These are phyloP conservation scores for Tachystola acroxantha DNA, from an alignment of 2,888 invertebrate species.

Conservation along the genomic window DNA sequence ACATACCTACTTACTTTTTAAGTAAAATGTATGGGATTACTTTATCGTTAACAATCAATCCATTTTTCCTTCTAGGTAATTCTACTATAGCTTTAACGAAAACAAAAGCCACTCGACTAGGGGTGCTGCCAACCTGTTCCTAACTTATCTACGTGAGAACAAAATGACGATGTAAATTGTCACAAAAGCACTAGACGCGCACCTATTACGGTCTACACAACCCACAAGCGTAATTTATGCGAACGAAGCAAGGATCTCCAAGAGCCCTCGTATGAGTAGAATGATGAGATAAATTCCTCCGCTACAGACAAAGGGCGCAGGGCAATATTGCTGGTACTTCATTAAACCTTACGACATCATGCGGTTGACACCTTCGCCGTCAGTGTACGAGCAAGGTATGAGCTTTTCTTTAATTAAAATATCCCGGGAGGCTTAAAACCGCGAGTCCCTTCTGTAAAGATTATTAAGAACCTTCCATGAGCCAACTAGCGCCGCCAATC, in stretches of 20 bases:
- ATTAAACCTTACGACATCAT: slow-evolving; percentile 26
- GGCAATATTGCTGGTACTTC: slow-evolving; percentile 36
- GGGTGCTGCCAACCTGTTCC: too few relatives aligned
- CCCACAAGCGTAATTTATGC: slow-evolving; percentile 44
- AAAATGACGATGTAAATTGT: slow-evolving; percentile 14
- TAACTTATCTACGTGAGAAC: too few relatives aligned
- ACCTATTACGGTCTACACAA: slow-evolving; percentile 21
- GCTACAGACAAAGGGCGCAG: slow-evolving; percentile 27
- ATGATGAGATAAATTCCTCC: slow-evolving; percentile 41
- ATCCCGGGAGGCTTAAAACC: not conserved
- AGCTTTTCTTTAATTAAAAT: slow-evolving; percentile 3
- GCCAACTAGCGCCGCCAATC: too few relatives aligned
- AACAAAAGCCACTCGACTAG: too few relatives aligned
- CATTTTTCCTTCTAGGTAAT: too few relatives aligned
- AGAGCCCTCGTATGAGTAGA: slow-evolving; percentile 20
- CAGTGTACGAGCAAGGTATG: not conserved
- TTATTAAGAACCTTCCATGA: too few relatives aligned
- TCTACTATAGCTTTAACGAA: too few relatives aligned
- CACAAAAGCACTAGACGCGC: slow-evolving; percentile 10
- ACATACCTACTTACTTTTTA: too few relatives aligned
- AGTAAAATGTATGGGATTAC: too few relatives aligned
- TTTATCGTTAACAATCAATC: too few relatives aligned
- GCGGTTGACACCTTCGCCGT: slow-evolving; percentile 18
- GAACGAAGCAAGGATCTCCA: slow-evolving; percentile 33
- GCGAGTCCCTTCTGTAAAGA: not conserved